Evolutionary conservation across 2,888 invertebrate species (phyloP), one percentile per base, ranked within the genome.

Genomic region (Diarsia dahlii): DNA sequence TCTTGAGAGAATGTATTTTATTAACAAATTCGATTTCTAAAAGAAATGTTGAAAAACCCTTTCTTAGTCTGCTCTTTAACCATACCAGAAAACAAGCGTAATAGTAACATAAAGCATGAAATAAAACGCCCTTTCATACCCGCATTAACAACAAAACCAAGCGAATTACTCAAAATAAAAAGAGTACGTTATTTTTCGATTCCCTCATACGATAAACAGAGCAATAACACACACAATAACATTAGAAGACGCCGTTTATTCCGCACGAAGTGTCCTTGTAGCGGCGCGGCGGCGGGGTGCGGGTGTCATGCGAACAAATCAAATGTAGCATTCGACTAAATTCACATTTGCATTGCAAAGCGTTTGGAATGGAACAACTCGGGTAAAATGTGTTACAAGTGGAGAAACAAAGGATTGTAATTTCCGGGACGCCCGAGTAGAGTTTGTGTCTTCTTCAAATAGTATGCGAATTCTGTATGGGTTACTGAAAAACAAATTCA

Each of bases 311-410:
- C 70, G 74, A 83, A 80, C 84, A 78, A 85, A 87, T 85, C 78
- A 83, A 86, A 83, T 71, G 74, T 78, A 82, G 62, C 78, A 76
- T 83, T 83, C 71, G 76, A 80, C 83, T 75, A 80, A 85, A 85
- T 82, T 82, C 74, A 23, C 78, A 87, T 86, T 85, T 80, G 76
- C 76, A 85, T 82, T 82, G 78, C 68, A 86, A 87, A 87, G 78
- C 70, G 66, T 62, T 71, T 48, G 60, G 28, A 69, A 65, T 69
- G 50, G 48, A 68, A 82, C 71, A 71, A 82, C 63, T 70, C 82
- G 60, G 62, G 66, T 78, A 76, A 78, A 86, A 71, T 78, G 82
- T 78, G 78, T 84, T 82, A 74, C 70, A 73, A 84, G 69, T 77
- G 72, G 67, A 72, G 62, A 68, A 86, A 83, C 86, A 79, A 84